These are phyloP conservation scores for Palythoa caribaeorum DNA, from an alignment of 92 coral and sea anemone species.

Conservation along the genomic window DNA sequence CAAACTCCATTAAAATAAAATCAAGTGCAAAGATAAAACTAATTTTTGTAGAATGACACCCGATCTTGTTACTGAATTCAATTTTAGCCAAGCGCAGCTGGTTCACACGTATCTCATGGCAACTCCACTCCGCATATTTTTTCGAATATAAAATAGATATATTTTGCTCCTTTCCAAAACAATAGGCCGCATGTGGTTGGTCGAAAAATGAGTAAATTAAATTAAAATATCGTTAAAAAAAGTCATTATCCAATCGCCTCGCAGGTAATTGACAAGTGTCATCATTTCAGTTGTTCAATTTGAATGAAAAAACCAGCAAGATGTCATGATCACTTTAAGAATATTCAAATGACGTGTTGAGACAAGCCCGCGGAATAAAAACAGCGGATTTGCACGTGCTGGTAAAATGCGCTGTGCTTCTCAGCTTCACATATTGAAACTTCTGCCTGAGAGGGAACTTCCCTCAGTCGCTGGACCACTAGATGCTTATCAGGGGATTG, in stretches of 20 bases:
- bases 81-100: constrained; percentile 39
- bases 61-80: constrained; percentile 27
- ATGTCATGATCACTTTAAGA: constrained; percentile 22
- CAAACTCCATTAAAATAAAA: constrained; percentile 16
- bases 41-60: constrained; percentile 18
- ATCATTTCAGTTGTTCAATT: constrained; percentile 15
- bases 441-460: constrained; percentile 18
- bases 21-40: constrained; percentile 3
- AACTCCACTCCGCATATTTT: constrained; percentile 22
- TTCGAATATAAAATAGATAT: constrained; percentile 31
- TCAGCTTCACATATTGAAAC: neutral
- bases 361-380: constrained; percentile 48
- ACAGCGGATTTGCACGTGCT: constrained; percentile 39
- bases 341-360: constrained; percentile 17
- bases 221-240: constrained; percentile 25
- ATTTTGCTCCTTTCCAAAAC: constrained; percentile 16
- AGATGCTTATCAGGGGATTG: constrained; percentile 48
- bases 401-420: constrained; percentile 23
- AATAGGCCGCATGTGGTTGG: constrained; percentile 36
- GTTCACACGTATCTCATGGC: constrained; percentile 24
- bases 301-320: constrained; percentile 14
- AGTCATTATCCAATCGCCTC: constrained; percentile 33
- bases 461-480: constrained; percentile 31
- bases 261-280: constrained; percentile 30
- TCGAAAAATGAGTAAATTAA: constrained; percentile 24